Base-by-base conservation (phyloP, 1,140 invertebrate species). In the Solenopsis fugax region DNA sequence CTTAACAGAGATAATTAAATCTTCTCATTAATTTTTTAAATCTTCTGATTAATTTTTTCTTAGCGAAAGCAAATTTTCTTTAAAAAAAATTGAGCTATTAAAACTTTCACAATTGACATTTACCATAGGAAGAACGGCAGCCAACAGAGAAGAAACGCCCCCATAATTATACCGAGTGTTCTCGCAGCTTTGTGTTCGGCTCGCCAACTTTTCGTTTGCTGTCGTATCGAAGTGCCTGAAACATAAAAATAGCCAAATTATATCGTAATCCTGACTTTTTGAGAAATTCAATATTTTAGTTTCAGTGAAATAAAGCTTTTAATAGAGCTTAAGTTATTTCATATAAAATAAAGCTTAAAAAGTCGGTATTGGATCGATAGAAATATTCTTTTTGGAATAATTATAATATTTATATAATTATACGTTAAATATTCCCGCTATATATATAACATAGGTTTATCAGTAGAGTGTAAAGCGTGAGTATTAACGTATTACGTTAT, bases 141-240 rank as follows among this genome's bases (percentile, higher is more conserved):
- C 98, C 98, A 98, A 93, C 98, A 98, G 54, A 98, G 95, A 81
- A 98, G 96, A 94, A 98, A 98, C 16, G 97, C 97, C 12, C 98
- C 98, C 96, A 98, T 98, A 85, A 98, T 98, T 89, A 98, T 98
- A 78, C 98, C 98, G 9, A 99, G 96, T 50, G 98, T 99, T 90
- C 98, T 96, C 10, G 98, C 98, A 12, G 98, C 98, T 95, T 99
- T 99, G 95, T 99, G 98, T 93, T 99, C 98, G 76, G 98, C 98
- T 92, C 97, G 96, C 97, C 97, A 98, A 88, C 97, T 97, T 93
- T 97, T 97, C 37, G 96, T 96, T 76, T 96, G 96, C 77, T 97
- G 97, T 85, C 97, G 96, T 85, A 97, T 96, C 65, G 97, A 96
- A 64, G 97, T 97, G 88, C 97, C 97, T 97, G 95, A 76, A 94